Percentiles rank a stretch among this genome's conserved stretches.
Evolutionary conservation across 2,113 vertebrate species (phyloP).

Genomic region (Pollachius pollachius): DNA sequence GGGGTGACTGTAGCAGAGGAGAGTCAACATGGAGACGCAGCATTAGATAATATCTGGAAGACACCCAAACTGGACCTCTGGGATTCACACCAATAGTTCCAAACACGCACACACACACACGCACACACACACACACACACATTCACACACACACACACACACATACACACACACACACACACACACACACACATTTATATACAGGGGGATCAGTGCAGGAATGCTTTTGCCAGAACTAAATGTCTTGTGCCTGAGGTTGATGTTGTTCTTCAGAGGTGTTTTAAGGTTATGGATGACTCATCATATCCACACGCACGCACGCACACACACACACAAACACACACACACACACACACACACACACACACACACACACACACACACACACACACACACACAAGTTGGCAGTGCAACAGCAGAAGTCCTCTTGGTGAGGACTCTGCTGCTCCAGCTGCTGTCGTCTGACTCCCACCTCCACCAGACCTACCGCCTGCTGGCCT

Average conservation of each 20-base stretch:
- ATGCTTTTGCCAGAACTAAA: slow-evolving; percentile 45
- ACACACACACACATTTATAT: slow-evolving; percentile 9
- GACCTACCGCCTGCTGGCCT: too few species aligned
- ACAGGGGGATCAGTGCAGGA: slow-evolving; percentile 44
- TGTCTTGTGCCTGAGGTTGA: slow-evolving; percentile 52
- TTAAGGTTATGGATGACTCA: slow-evolving; percentile 62
- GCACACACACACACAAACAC: not conserved
- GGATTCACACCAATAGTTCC: too few species aligned
- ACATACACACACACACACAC: not conserved
- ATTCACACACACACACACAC: not conserved
- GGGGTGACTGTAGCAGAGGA: too few species aligned
- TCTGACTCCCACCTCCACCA: too few species aligned
- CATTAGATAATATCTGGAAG: not conserved
- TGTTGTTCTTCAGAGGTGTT: slow-evolving; percentile 64
- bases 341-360: slow-evolving; percentile 35
- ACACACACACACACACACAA: not conserved
- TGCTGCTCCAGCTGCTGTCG: not conserved
- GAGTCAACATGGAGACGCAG: not conserved
- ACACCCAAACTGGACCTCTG: not conserved
- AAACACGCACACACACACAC: not conserved
- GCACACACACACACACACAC: too few species aligned
- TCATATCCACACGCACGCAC: not conserved
- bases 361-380: slow-evolving; percentile 13
- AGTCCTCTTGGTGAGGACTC: slow-evolving; percentile 55
- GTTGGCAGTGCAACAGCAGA: slow-evolving; percentile 16